Base-by-base conservation (phyloP, 2,113 vertebrate genomes). In the Procavia capensis region DNA sequence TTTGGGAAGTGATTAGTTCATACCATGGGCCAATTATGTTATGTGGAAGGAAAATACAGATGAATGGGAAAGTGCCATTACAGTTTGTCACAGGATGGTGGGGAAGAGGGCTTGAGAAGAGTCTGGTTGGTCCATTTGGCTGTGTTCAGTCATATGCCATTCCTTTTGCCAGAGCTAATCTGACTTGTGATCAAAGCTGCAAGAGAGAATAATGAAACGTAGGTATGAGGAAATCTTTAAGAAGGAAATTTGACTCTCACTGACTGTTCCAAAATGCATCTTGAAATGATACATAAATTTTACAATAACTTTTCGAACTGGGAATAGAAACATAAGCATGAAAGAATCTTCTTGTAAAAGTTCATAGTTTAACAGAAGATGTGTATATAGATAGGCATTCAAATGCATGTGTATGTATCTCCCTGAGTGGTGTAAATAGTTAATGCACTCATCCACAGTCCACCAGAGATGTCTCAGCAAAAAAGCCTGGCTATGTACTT, bases 1-100 rank as follows among this genome's bases (percentile, higher is more conserved):
- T 95, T 95, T 96, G n/a, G 87, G 90, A 96, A 94, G 14, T 88
- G 88, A 83, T 97, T 93, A 90, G 74, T 85, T 90, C 66, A 91
- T 88, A 94, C 75, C 66, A 83, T 59, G 10, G 85, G 83, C 43
- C 75, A 94, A 76, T 95, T 96, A 61, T 93, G 96, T 95, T 93
- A 74, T 78, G 41, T 96, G 95, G 85, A 70, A 96, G 90, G 96
- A 94, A 97, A 92, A 68, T 85, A 36, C 24, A 80, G 85, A 86
- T 29, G 88, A 82, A 85, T 81, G 36, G 79, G 74, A 84, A 89
- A 70, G 29, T 36, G 59, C 27, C 6, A 45, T 45, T 36, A 34
- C 0, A 54, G 22, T 13, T 63, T 83, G 80, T 63, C 43, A 85
- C 43, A 27, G 39, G 24, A n/a, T n/a, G 36, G 24, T 6, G 3